phyloP scores from a whole-genome alignment of 2,113 vertebrate genomes.

The Amphilophus citrinellus region DNA sequence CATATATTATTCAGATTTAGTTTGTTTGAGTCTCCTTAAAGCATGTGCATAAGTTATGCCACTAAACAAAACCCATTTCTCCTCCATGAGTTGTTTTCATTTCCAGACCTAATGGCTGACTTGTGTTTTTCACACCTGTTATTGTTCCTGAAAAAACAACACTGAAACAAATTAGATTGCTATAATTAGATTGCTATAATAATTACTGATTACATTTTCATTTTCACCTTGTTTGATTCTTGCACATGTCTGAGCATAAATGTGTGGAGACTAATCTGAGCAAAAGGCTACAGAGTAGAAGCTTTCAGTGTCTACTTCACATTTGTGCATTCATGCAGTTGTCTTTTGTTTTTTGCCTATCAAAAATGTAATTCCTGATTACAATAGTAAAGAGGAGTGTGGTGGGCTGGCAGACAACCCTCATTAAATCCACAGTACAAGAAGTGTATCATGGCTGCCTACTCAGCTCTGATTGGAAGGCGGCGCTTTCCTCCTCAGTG shows the following conservation, averaged over 20 bases:
- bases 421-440: conserved; percentile 58
- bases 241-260: background rate
- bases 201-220: background rate
- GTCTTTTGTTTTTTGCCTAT: background rate
- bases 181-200: background rate
- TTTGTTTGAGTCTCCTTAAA: too few relatives aligned
- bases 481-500: conserved; percentile 28
- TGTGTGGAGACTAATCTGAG: background rate
- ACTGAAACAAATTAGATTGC: background rate
- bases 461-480: conserved; percentile 53
- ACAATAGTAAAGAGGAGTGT: conserved; percentile 14
- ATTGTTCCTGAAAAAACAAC: background rate
- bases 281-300: background rate
- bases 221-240: background rate
- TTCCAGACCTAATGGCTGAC: background rate
- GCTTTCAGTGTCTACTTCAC: background rate
- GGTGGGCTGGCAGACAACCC: conserved; percentile 38
- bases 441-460: conserved; percentile 47
- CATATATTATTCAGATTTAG: too few relatives aligned
- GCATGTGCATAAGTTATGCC: background rate
- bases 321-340: background rate
- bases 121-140: background rate
- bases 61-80: background rate
- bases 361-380: conserved; percentile 31
- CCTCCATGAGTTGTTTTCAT: background rate